Evolutionary conservation across 1,140 invertebrate genomes (phyloP).

Genomic region (Hypothenemus hampei): DNA sequence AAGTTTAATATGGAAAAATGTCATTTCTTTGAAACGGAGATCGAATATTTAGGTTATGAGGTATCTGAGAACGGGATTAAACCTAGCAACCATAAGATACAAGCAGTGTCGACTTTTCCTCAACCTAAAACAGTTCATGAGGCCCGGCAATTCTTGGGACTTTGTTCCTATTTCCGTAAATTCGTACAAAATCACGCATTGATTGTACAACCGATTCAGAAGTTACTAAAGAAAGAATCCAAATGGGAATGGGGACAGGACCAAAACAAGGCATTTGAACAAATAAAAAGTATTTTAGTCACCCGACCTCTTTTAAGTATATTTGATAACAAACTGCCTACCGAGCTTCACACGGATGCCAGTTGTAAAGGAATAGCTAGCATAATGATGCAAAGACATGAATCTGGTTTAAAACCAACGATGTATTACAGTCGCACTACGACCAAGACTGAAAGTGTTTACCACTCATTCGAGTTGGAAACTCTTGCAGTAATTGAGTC

Average conservation of each 20-base stretch:
- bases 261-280: constrained; percentile 27
- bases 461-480: constrained; percentile 17
- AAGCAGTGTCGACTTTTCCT: constrained; percentile 18
- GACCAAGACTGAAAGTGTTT: constrained; percentile 15
- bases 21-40: constrained; percentile 44
- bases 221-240: constrained; percentile 17
- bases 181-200: constrained; percentile 33
- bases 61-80: constrained; percentile 28
- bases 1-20: constrained; percentile 33
- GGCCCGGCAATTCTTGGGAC: constrained; percentile 44
- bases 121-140: constrained; percentile 34
- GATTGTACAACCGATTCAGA: constrained; percentile 26
- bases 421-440: constrained; percentile 24
- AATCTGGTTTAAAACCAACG: neutral
- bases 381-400: constrained; percentile 37
- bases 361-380: constrained; percentile 37
- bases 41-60: constrained; percentile 46
- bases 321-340: neutral
- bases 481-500: constrained; percentile 14
- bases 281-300: constrained; percentile 1
- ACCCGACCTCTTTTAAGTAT: neutral
- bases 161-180: constrained; percentile 37
- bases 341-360: constrained; percentile 10
- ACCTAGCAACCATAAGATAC: constrained; percentile 32
- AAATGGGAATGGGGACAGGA: constrained; percentile 11